These are phyloP conservation scores for Illadopsis cleaveri DNA, from an alignment of 2,113 vertebrate genomes.

Conservation along the genomic window DNA sequence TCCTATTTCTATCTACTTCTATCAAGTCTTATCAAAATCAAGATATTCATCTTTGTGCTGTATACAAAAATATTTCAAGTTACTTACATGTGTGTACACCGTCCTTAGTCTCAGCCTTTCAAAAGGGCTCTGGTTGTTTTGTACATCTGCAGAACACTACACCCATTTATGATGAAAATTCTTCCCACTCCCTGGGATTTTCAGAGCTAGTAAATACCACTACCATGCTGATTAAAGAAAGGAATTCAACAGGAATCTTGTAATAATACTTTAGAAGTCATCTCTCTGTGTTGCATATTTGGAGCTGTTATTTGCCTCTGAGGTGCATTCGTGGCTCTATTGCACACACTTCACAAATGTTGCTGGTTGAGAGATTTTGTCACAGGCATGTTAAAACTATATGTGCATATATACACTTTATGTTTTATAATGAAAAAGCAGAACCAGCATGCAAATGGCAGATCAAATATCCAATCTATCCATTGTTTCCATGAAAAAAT, in stretches of 20 bases:
- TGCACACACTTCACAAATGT: neutral
- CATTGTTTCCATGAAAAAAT: neutral
- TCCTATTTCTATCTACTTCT: neutral
- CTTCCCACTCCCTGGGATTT: neutral
- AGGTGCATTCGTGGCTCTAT: neutral
- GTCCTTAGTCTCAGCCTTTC: neutral
- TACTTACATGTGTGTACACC: neutral
- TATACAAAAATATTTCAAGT: neutral
- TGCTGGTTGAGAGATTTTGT: neutral
- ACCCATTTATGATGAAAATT: neutral
- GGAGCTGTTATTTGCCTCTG: neutral
- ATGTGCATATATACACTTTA: neutral
- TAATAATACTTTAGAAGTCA: neutral
- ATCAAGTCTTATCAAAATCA: neutral
- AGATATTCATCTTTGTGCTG: neutral
- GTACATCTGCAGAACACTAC: neutral
- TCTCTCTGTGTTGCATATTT: neutral
- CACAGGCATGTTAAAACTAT: neutral
- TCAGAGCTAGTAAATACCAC: neutral
- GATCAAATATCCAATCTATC: neutral
- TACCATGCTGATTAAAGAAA: neutral
- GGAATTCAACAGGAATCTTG: neutral
- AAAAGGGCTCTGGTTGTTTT: neutral
- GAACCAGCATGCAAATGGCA: neutral
- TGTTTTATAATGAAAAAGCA: neutral